These are phyloP conservation scores for Lasioglossum oenotherae DNA, from an alignment of 2,888 invertebrate species.

Conservation along the genomic window DNA sequence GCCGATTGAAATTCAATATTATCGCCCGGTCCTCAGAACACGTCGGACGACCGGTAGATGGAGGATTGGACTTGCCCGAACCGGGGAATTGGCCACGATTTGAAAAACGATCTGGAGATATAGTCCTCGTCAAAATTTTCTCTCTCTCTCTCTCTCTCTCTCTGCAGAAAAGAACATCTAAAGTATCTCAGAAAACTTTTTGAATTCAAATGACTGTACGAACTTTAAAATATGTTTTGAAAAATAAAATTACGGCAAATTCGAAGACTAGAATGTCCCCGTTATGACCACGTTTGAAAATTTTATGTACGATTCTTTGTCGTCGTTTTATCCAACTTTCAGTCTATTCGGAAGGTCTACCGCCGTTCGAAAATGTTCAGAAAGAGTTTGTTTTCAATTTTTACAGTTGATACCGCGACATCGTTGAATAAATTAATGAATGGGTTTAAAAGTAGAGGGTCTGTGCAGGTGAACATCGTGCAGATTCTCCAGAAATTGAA, in stretches of 20 bases:
- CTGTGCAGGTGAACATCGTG: neutral
- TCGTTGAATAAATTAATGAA: neutral
- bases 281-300: neutral
- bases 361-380: neutral
- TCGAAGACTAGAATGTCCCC: neutral
- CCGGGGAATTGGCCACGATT: neutral
- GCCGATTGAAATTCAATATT: slow-evolving; percentile 77
- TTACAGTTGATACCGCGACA: neutral
- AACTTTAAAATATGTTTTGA: neutral
- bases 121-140: neutral
- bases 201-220: neutral
- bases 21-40: slow-evolving; percentile 44
- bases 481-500: neutral
- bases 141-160: too few species aligned
- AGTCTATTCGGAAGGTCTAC: neutral
- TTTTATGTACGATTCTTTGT: neutral
- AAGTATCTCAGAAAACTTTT: neutral
- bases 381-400: neutral
- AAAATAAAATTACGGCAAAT: neutral
- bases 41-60: slow-evolving; percentile 24
- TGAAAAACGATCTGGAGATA: neutral
- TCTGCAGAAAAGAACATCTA: neutral
- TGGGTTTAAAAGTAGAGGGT: neutral
- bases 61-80: neutral
- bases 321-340: neutral